Evolutionary conservation across 2,888 invertebrate genomes (phyloP).

Genomic region (Xestia xanthographa): DNA sequence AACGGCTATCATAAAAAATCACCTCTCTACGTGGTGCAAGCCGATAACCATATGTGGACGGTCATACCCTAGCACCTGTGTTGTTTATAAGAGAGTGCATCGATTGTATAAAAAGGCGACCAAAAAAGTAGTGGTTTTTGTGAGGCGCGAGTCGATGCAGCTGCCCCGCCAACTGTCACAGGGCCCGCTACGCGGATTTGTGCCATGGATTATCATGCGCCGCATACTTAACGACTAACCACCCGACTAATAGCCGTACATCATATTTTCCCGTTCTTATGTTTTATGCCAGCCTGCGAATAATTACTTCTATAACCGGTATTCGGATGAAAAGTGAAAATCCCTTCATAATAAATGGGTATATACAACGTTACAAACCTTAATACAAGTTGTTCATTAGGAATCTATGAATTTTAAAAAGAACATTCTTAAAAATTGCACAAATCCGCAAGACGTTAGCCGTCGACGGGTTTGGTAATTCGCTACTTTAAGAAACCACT

Average conservation of each 20-base stretch:
- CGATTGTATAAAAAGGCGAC: slow-evolving; percentile 87
- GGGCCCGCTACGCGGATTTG: slow-evolving; percentile 84
- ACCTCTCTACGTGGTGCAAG: slow-evolving; percentile 79
- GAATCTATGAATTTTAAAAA: not conserved
- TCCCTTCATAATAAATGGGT: too few species aligned
- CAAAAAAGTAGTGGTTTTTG: slow-evolving; percentile 89
- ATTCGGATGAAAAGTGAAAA: slow-evolving; percentile 6
- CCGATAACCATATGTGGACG: slow-evolving; percentile 89
- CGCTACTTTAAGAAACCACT: too few species aligned
- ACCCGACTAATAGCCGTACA: slow-evolving; percentile 76
- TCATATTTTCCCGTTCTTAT: slow-evolving; percentile 63
- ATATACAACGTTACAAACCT: not conserved
- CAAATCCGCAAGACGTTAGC: not conserved
- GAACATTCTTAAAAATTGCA: not conserved
- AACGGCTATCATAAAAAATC: slow-evolving; percentile 81
- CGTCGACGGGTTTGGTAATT: too few species aligned
- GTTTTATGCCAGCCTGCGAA: slow-evolving; percentile 62
- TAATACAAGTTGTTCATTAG: too few species aligned
- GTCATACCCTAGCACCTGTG: slow-evolving; percentile 89
- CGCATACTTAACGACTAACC: slow-evolving; percentile 80
- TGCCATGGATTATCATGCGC: slow-evolving; percentile 80
- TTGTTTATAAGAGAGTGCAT: slow-evolving; percentile 90
- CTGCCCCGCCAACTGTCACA: slow-evolving; percentile 89
- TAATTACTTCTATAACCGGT: slow-evolving; percentile 34
- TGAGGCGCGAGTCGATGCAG: slow-evolving; percentile 88